phyloP scores from a whole-genome alignment of 2,888 invertebrate species.

The Campoplex nolae region DNA sequence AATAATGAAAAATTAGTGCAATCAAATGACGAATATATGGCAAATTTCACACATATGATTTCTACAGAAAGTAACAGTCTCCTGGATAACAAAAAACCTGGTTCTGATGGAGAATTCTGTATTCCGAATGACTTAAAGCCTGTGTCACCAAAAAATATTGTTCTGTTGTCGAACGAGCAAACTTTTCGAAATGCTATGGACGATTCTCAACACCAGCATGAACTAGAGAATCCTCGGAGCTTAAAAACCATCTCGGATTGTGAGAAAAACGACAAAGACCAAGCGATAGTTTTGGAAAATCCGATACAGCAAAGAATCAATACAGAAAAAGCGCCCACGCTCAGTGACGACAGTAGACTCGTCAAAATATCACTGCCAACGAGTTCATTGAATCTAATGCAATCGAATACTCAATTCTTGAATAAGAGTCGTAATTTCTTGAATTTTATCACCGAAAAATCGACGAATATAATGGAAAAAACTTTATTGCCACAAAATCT shows the following conservation, averaged over 20 bases:
- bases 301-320: conserved; percentile 14
- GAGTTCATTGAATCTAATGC: conserved; percentile 80
- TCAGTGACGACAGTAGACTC: conserved; percentile 76
- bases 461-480: conserved; percentile 82
- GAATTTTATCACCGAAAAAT: conserved; percentile 82
- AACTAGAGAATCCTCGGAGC: conserved; percentile 42
- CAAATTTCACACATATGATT: neutral
- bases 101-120: neutral
- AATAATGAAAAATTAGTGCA: neutral
- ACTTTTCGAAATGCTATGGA: neutral
- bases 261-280: conserved; percentile 5
- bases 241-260: neutral
- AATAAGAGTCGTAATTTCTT: conserved; percentile 81
- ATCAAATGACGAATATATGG: neutral
- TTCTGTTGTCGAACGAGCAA: neutral
- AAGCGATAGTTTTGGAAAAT: neutral
- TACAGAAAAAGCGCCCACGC: conserved; percentile 50
- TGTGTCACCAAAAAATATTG: neutral
- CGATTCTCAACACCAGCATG: neutral
- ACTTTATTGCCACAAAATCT: conserved; percentile 80
- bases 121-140: neutral
- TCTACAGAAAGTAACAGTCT: neutral
- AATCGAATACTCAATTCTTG: conserved; percentile 80
- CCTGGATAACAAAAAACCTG: neutral
- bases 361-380: conserved; percentile 80